These are phyloP conservation scores for Serilophus lunatus DNA, from an alignment of 2,113 vertebrate genomes.

Conservation along the genomic window DNA sequence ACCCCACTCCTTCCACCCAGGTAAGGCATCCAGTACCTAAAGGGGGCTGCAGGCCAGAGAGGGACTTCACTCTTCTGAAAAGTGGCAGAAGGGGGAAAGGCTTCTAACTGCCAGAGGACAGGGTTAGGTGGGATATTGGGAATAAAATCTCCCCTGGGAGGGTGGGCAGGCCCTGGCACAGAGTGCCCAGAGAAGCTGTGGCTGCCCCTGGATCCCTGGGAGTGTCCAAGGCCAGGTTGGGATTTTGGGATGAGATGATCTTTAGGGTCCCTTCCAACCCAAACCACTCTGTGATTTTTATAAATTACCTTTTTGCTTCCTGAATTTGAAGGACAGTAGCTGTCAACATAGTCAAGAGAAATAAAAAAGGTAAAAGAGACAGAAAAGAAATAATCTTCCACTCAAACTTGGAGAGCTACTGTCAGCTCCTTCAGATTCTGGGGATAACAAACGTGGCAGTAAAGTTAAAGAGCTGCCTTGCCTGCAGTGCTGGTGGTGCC, in stretches of 20 bases:
- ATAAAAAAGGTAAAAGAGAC: not conserved
- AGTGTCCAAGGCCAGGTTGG: not conserved
- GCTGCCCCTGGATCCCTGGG: not conserved
- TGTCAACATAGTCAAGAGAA: not conserved
- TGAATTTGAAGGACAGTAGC: not conserved
- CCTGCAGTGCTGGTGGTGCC: not conserved
- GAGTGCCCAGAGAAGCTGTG: not conserved
- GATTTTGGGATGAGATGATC: too few relatives aligned
- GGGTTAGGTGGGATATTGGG: not conserved
- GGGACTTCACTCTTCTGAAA: not conserved
- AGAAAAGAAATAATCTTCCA: not conserved
- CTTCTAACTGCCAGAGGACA: not conserved
- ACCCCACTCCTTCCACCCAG: slow-evolving; percentile 67
- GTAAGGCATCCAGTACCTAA: slow-evolving; percentile 34
- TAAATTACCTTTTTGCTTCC: not conserved
- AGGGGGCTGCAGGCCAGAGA: not conserved
- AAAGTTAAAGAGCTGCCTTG: accelerated
- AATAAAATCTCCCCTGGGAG: not conserved
- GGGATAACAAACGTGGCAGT: accelerated
- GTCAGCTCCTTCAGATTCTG: not conserved
- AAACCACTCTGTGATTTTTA: not conserved
- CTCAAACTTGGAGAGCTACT: not conserved
- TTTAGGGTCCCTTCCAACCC: not conserved
- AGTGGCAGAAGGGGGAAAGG: not conserved
- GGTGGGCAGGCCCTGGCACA: not conserved